Base-by-base conservation (phyloP, 2,113 vertebrate genomes). In the Triplophysa siluroides region DNA sequence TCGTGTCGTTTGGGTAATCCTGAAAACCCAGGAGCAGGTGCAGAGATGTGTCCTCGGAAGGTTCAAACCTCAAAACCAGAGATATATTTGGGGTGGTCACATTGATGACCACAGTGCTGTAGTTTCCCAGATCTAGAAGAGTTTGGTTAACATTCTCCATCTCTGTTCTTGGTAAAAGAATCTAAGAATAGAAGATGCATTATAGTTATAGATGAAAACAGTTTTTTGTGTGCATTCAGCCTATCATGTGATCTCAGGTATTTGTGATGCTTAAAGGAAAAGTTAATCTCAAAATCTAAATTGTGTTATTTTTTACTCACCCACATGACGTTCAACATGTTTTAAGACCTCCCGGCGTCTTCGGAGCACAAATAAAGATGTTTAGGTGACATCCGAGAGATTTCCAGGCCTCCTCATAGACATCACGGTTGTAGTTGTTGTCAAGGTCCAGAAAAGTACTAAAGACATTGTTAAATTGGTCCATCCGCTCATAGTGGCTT, bases 61-160 rank as follows among this genome's bases (percentile, higher is more conserved):
- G 91, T 78, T 97, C 93, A 83, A 97, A 86, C 85, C 95, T 90
- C 74, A 98, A 90, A 83, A 97, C 95, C 78, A 97, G 38, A 69
- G 95, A 95, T 8, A 91, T 90, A 14, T 93, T 91, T 16, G 84
- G 83, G 1, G 90, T 91, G 0, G 94, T 95, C 71, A 97, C 18
- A 0, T 97, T 95, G 82, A 98, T 90, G 85, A 92, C 85, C 76
- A 98, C 82, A 76, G 91, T 93, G 83, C 92, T 95, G 47, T 91
- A 92, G 83, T 92, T 93, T 62, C 88, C 88, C 78, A 98, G 85
- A 80, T 90, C 91, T 88, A 98, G 78, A 71, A 94, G 60, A 0
- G 92, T 95, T 18, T 86, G 93, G 67, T 93, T 91, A n/a, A 91
- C 87, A 8, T 89, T 87, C 7, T 72, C 79, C 54, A 82, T 73